Conservation (phyloP, 2,797 vertebrate species). For the Leucoraja ocellata region DNA sequence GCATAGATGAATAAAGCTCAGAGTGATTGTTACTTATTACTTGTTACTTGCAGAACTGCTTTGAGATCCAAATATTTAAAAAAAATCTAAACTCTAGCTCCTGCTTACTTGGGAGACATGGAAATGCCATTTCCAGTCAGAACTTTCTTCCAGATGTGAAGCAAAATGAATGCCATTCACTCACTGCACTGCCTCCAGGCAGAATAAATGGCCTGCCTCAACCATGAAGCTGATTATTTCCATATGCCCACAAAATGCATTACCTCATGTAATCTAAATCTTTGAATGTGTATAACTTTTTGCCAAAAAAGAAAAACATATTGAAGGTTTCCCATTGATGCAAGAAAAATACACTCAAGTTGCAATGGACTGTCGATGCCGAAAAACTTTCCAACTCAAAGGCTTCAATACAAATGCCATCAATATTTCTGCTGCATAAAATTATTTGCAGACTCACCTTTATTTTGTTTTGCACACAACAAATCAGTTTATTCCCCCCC, state of each 20-base stretch:
- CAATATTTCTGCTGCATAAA: background rate
- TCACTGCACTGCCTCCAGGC: slow-evolving; percentile 21
- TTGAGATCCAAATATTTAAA: background rate
- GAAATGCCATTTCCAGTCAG: slow-evolving; percentile 27
- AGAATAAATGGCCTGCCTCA: slow-evolving; percentile 18
- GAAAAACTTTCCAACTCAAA: background rate
- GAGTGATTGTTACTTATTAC: no score
- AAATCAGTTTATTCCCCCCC: background rate
- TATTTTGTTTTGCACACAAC: background rate
- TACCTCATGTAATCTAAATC: slow-evolving; percentile 14
- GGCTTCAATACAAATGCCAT: background rate
- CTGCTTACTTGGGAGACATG: background rate
- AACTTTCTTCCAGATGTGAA: slow-evolving; percentile 20
- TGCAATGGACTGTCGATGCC: background rate
- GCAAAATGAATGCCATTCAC: slow-evolving; percentile 25
- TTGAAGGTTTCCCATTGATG: slow-evolving; percentile 10
- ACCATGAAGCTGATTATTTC: slow-evolving; percentile 21
- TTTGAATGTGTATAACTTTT: background rate
- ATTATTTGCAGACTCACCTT: background rate
- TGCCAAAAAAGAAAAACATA: slow-evolving; percentile 24
- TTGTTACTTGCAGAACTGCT: background rate
- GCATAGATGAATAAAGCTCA: no score
- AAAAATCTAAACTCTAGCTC: background rate
- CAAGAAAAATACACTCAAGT: slow-evolving; percentile 1
- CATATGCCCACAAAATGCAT: slow-evolving; percentile 20